Conservation (phyloP, 2,113 vertebrate species). For the Reinhardtius hippoglossoides region DNA sequence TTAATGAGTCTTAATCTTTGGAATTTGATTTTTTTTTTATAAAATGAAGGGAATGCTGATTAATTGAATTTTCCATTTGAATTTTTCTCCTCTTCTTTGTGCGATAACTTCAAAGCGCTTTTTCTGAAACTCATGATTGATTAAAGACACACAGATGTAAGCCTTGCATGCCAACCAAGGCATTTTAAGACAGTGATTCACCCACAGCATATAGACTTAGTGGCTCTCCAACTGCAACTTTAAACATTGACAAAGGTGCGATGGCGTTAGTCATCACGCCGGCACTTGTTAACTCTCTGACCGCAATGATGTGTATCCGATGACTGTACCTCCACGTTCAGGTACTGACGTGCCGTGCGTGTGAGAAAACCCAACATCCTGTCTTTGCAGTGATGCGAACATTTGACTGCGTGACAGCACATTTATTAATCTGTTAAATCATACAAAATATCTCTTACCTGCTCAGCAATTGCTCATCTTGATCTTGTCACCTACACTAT, state of each 20-base stretch:
- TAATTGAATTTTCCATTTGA: background rate
- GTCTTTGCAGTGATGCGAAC: slow-evolving; percentile 10
- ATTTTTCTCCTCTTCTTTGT: slow-evolving; percentile 3
- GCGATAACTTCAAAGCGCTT: slow-evolving; percentile 1
- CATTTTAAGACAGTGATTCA: slow-evolving; percentile 67
- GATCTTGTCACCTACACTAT: slow-evolving; percentile 42
- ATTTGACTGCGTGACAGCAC: slow-evolving; percentile 23
- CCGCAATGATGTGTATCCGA: slow-evolving; percentile 42
- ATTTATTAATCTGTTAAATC: slow-evolving; percentile 42
- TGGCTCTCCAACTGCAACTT: slow-evolving; percentile 48
- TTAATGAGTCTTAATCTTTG: slow-evolving; percentile 2
- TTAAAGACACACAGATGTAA: background rate
- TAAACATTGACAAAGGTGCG: slow-evolving; percentile 41
- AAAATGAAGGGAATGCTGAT: background rate
- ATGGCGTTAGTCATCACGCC: slow-evolving; percentile 61
- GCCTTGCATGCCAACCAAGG: slow-evolving; percentile 45
- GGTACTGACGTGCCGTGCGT: slow-evolving; percentile 68
- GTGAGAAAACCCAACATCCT: slow-evolving; percentile 22
- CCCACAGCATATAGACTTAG: slow-evolving; percentile 45
- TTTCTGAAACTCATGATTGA: slow-evolving; percentile 25
- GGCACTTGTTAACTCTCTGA: slow-evolving; percentile 53
- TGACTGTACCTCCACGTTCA: slow-evolving; percentile 65
- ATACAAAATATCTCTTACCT: slow-evolving; percentile 36
- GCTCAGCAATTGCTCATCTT: slow-evolving; percentile 37
- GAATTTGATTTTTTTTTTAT: background rate